phyloP scores from a whole-genome alignment of 1,140 invertebrate genomes.

The Hylaeus volcanicus region DNA sequence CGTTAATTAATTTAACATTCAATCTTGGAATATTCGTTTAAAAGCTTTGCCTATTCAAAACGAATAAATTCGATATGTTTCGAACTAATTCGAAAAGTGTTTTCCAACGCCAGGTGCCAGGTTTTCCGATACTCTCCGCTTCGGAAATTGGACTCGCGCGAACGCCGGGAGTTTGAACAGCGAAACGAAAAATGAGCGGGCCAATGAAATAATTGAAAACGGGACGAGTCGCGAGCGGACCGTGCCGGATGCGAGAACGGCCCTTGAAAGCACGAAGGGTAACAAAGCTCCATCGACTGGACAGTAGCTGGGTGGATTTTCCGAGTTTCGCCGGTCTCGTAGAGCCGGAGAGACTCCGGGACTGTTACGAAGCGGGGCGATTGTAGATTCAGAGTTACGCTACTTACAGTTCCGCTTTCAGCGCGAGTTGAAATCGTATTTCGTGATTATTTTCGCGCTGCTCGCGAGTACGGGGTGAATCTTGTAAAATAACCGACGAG shows the following conservation, averaged over 20 bases:
- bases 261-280: background rate
- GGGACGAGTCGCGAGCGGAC: too few relatives aligned
- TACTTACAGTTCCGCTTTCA: background rate
- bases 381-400: background rate
- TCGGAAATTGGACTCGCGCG: background rate
- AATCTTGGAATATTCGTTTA: too few relatives aligned
- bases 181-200: background rate
- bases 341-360: too few relatives aligned
- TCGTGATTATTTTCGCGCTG: background rate
- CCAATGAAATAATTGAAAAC: constrained; percentile 5
- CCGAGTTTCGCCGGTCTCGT: background rate
- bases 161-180: background rate
- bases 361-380: too few relatives aligned
- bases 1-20: too few relatives aligned
- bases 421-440: background rate
- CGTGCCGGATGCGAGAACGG: background rate
- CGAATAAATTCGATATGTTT: background rate
- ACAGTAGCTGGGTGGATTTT: background rate
- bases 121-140: background rate
- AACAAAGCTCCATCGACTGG: background rate
- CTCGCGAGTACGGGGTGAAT: background rate
- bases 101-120: background rate
- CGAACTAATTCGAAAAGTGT: too few relatives aligned
- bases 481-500: background rate
- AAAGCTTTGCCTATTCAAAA: too few relatives aligned